A percentile compares a stretch with the other conserved stretches of the same genome.
Evolutionary conservation across 2,888 invertebrate species (phyloP).

Genomic region (Callosobruchus maculatus): DNA sequence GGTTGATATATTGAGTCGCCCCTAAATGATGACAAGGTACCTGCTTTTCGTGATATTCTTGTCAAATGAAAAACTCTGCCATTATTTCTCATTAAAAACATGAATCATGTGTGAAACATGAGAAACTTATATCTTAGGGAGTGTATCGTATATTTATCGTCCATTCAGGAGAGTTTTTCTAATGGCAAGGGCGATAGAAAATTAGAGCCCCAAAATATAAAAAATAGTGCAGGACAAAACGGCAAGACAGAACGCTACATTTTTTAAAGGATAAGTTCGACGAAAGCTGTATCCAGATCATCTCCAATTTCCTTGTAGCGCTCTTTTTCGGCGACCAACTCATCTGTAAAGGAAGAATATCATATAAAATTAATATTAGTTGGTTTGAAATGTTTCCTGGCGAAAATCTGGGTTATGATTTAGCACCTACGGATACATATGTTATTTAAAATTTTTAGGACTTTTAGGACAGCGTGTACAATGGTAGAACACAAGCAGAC

Average conservation of each 20-base stretch:
- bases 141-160: background rate
- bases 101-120: background rate
- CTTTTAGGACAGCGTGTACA: too few species aligned
- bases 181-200: background rate
- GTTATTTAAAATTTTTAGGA: too few species aligned
- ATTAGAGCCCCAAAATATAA: background rate
- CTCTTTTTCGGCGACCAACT: constrained; percentile 95
- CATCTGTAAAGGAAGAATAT: constrained; percentile 64
- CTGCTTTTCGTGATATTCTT: background rate
- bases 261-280: constrained; percentile 73
- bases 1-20: background rate
- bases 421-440: constrained; percentile 1
- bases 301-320: constrained; percentile 99
- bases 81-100: background rate
- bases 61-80: background rate
- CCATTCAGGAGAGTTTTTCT: background rate
- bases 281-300: constrained; percentile 99
- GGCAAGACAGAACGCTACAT: constrained; percentile 1
- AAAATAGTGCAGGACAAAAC: background rate
- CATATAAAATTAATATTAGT: background rate
- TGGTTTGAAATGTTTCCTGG: background rate
- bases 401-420: constrained; percentile 21
- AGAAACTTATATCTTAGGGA: background rate
- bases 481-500: too few species aligned
- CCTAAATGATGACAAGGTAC: background rate